These are phyloP conservation scores for Timandra comae DNA, from an alignment of 2,888 invertebrate species.

Conservation along the genomic window DNA sequence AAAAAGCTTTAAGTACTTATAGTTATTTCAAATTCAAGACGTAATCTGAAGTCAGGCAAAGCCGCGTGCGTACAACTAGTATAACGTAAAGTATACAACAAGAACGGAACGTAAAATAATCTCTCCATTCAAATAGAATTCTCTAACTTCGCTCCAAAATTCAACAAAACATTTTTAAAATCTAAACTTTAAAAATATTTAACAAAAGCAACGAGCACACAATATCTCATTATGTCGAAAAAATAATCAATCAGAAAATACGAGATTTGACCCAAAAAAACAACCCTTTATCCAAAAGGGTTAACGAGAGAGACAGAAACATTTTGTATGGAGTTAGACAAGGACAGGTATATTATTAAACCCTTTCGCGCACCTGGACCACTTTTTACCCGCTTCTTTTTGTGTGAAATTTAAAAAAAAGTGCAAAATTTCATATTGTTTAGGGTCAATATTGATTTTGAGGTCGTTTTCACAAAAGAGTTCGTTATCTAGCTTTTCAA, in stretches of 20 bases:
- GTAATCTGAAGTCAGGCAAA: no score
- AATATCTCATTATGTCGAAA: slow-evolving; percentile 70
- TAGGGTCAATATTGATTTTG: slow-evolving; percentile 72
- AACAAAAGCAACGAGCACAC: slow-evolving; percentile 49
- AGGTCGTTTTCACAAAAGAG: slow-evolving; percentile 43
- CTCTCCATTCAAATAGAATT: no score
- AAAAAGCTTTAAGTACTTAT: no score
- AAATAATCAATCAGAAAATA: slow-evolving; percentile 67
- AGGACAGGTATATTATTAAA: slow-evolving; percentile 38
- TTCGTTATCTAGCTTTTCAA: slow-evolving; percentile 65
- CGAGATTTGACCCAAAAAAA: slow-evolving; percentile 71
- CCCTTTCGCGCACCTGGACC: slow-evolving; percentile 71
- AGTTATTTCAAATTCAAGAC: no score
- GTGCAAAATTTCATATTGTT: slow-evolving; percentile 67
- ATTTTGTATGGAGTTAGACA: slow-evolving; percentile 20
- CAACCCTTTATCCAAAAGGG: slow-evolving; percentile 59
- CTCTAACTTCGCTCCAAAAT: slow-evolving; percentile 2
- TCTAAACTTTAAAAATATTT: slow-evolving; percentile 19
- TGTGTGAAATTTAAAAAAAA: slow-evolving; percentile 63
- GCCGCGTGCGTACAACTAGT: no score
- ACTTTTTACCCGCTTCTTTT: slow-evolving; percentile 42
- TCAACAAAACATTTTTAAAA: slow-evolving; percentile 11
- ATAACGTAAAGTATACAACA: no score
- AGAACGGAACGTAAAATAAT: no score
- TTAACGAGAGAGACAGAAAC: slow-evolving; percentile 42